Base-by-base conservation (phyloP, 2,888 invertebrate genomes). In the Endotricha flammealis region DNA sequence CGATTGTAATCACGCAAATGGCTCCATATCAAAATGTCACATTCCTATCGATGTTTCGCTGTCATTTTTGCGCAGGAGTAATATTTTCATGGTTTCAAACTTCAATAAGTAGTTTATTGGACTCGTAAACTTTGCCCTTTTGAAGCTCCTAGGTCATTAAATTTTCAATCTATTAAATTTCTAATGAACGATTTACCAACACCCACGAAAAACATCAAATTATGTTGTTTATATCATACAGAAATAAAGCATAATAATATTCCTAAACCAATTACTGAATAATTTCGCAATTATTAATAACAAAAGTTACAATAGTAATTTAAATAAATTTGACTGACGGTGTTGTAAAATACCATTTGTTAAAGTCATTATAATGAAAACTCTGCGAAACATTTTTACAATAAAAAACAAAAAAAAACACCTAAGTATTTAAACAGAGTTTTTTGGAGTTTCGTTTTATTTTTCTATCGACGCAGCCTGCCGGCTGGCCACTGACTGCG, bases 1-100 rank as follows among this genome's bases (percentile, higher is more conserved):
- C 83, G 80, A 81, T 81, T 81, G 78, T 82, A 85, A 86, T 86
- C 82, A 83, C 80, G 81, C 81, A 83, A 86, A 85, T 86, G 85
- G 81, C 64, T 77, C 68, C 76, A 74, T 77, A 81, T 82, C 79
- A 80, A 81, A 83, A 80, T 73, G 78, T 81, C 80, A 85, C 74
- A 80, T 77, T 75, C 66, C 64, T 76, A 78, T 80, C 72, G 69
- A 80, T 70, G 61, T 73, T 73, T 69, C 58, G 64, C 56, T 71
- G 68, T 73, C 66, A 77, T 73, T 77, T 61, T 69, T 64, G 64
- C 62, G 58, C 65, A 62, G 46, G 60, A 69, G 56, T 60, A 59
- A 40, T 38, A 32, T 33, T 38, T 39, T 29, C 22, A 23, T 14
- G 29, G 23, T 20, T 24, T 16, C 22, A 27, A 4, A 12, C 3